Base-by-base conservation (phyloP, 2,797 vertebrate species). In the Rhadinocentrus ornatus region DNA sequence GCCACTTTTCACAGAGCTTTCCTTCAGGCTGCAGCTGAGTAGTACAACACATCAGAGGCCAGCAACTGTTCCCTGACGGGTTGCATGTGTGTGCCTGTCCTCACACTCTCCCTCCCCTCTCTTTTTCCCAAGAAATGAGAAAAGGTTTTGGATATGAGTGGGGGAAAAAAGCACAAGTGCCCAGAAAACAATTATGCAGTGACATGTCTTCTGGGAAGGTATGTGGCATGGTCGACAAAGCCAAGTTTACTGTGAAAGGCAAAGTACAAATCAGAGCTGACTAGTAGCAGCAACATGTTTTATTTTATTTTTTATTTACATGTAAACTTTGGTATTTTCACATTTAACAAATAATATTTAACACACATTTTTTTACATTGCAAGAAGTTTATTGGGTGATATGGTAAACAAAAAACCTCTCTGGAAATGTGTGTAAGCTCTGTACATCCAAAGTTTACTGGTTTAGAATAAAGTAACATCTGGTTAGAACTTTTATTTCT, bases 171-270 rank as follows among this genome's bases (percentile, higher is more conserved):
- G 46, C 44, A 24, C 0, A 22, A 57, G 26, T 62, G 69, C 20
- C 69, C 71, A 79, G 77, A 86, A 81, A 84, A 66, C 22, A 48
- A n/a, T 61, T 69, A 48, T 0, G 5, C 31, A 78, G 69, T 61
- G 32, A 50, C 26, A 44, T 37, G 44, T 75, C 29, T 15, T 57
- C 65, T 71, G 41, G 52, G 69, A 75, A 77, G 54, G 20, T 6
- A 34, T 65, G 41, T 62, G 16, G 13, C 65, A 41, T 0, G 3
- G 63, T 22, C 63, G 60, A 27, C 3, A 53, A 34, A 26, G 24
- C 39, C 34, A 64, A 41, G 53, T 70, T 52, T 62, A 56, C 66
- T 37, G 53, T 4, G 58, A 65, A 75, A 60, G 10, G 16, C 41
- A 48, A 13, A 67, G 35, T 13, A 3, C 29, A 55, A 3, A 16